A percentile compares a stretch with the other conserved stretches of the same genome.
phyloP scores from a whole-genome alignment of 30 jellyfish, hydroid and myxozoan genomes.

The Hydra vulgaris region DNA sequence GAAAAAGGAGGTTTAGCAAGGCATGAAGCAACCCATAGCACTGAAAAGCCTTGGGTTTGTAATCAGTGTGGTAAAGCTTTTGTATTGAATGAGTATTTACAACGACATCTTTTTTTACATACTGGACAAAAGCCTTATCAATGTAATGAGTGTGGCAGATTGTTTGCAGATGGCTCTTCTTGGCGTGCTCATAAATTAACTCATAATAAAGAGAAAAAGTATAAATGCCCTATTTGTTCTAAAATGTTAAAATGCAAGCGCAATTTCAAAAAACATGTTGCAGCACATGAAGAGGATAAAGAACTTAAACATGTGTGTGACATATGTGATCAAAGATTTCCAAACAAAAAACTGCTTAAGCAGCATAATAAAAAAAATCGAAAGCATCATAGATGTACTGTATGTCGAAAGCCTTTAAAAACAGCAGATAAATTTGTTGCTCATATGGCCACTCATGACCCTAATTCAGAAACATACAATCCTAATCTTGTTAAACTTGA shows the following conservation, averaged over 20 bases:
- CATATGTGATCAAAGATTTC: conserved; percentile 19
- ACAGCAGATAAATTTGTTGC: conserved; percentile 12
- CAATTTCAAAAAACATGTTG: conserved; percentile 29
- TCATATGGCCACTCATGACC: conserved; percentile 28
- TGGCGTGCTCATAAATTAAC: conserved; percentile 35
- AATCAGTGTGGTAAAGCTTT: conserved; percentile 34
- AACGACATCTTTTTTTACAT: conserved; percentile 25
- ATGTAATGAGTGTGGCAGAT: conserved; percentile 30
- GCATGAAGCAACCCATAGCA: conserved; percentile 34
- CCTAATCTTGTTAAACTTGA: conserved; percentile 4
- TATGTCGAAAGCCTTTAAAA: conserved; percentile 16
- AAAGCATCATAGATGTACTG: conserved; percentile 23
- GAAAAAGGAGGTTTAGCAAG: conserved; percentile 33
- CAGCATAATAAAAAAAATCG: conserved; percentile 9
- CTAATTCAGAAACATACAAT: conserved; percentile 17
- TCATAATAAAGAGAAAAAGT: conserved; percentile 30
- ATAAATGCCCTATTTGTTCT: conserved; percentile 18
- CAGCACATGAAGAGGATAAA: conserved; percentile 27
- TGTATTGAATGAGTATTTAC: conserved; percentile 23
- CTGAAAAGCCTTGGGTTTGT: conserved; percentile 34
- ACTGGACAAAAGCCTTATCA: conserved; percentile 34
- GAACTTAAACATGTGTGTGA: conserved; percentile 25
- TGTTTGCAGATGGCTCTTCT: conserved; percentile 35
- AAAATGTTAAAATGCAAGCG: conserved; percentile 32
- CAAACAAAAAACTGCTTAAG: conserved; percentile 15